Evolutionary conservation across 2,797 vertebrate genomes (phyloP).

Genomic region (Tenualosa thibaudeaui): DNA sequence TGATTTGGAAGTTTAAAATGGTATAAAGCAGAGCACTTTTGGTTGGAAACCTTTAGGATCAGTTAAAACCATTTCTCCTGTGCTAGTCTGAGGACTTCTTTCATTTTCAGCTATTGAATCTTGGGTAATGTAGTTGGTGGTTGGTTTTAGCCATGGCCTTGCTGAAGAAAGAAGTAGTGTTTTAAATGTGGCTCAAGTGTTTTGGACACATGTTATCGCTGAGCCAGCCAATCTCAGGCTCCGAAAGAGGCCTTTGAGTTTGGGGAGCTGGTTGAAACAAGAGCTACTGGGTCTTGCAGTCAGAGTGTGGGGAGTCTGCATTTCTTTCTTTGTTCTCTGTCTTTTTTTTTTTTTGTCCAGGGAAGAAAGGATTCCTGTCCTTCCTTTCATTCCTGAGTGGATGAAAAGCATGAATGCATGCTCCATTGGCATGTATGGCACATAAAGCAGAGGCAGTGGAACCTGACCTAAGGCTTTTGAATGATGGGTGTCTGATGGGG

Average conservation of each 20-base stretch:
- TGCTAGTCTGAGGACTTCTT: not conserved
- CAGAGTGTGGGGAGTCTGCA: not conserved
- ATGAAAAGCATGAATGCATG: conserved; percentile 22
- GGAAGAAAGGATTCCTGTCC: conserved; percentile 23
- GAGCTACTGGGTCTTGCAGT: conserved; percentile 32
- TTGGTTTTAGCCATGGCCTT: conserved; percentile 44
- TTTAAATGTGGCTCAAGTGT: conserved; percentile 44
- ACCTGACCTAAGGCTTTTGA: conserved; percentile 5
- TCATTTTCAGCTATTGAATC: conserved; percentile 20
- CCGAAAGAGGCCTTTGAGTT: conserved; percentile 49
- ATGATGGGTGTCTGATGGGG: not conserved
- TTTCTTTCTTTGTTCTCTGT: not conserved
- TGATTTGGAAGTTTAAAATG: not conserved
- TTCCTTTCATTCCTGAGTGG: conserved; percentile 9
- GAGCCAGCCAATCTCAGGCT: conserved; percentile 39
- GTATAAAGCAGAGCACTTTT: not conserved
- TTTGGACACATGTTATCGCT: conserved; percentile 48
- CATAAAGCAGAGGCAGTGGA: not conserved
- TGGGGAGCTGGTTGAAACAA: conserved; percentile 40
- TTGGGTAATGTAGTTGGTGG: conserved; percentile 40
- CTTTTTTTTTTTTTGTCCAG: conserved; percentile 40
- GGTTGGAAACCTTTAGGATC: not conserved
- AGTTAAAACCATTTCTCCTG: not conserved
- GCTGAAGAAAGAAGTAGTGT: conserved; percentile 49
- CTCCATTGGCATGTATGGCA: not conserved